Evolutionary conservation across 2,797 vertebrate genomes (phyloP).

Genomic region (Gallirallus australis): DNA sequence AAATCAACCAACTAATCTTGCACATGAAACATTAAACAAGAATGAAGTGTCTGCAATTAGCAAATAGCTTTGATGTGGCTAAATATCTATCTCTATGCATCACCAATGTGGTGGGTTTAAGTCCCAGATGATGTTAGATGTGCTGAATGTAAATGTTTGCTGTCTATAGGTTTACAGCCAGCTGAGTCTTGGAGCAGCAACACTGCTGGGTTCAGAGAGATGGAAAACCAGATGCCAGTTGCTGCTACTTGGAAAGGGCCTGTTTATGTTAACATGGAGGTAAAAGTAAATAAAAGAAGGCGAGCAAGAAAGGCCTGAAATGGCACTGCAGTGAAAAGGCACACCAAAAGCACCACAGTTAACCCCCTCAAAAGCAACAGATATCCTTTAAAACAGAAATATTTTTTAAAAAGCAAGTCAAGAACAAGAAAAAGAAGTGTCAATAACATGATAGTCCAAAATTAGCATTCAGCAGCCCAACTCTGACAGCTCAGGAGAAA

Average conservation of each 20-base stretch:
- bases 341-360: not conserved
- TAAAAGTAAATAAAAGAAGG: not conserved
- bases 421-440: not conserved
- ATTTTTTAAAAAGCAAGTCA: not conserved
- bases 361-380: fast-evolving
- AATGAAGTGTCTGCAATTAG: slow-evolving; percentile 77
- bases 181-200: slow-evolving; percentile 8
- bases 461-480: not conserved
- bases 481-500: fast-evolving
- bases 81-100: slow-evolving; percentile 65
- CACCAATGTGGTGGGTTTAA: slow-evolving; percentile 42
- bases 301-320: fast-evolving
- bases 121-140: slow-evolving; percentile 59
- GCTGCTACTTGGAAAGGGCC: not conserved
- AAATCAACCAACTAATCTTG: slow-evolving; percentile 78
- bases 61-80: slow-evolving; percentile 76
- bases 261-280: not conserved
- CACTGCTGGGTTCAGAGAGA: slow-evolving; percentile 5
- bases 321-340: not conserved
- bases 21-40: slow-evolving; percentile 75
- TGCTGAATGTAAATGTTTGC: slow-evolving; percentile 48
- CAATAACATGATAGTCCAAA: not conserved
- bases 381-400: not conserved
- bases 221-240: slow-evolving; percentile 27
- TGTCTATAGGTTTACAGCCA: not conserved